Conservation (phyloP, 2,113 vertebrate genomes). For the Notothenia rossii region DNA sequence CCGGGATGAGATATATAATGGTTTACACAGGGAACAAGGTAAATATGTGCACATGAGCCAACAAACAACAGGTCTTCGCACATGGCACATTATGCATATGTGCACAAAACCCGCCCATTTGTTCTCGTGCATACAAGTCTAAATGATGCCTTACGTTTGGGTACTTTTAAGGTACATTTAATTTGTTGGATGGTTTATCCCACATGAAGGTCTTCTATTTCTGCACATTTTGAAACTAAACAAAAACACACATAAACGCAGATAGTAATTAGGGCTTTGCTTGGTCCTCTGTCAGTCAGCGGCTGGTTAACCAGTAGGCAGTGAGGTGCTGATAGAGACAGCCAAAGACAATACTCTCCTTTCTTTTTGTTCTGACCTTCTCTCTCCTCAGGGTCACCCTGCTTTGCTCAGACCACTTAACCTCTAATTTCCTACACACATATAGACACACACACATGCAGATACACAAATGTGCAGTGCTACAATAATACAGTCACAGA, state of each 20-base stretch:
- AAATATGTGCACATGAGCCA: conserved; percentile 33
- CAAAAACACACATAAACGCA: conserved; percentile 48
- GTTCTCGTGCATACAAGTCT: neutral
- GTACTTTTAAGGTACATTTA: conserved; percentile 1
- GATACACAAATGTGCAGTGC: conserved; percentile 26
- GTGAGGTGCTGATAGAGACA: conserved; percentile 45
- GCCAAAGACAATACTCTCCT: conserved; percentile 57
- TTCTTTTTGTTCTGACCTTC: conserved; percentile 57
- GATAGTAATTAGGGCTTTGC: conserved; percentile 25
- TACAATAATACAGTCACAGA: conserved; percentile 13
- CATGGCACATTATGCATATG: neutral
- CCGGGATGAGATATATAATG: conserved; percentile 81
- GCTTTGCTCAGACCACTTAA: conserved; percentile 61
- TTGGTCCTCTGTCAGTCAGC: conserved; percentile 53
- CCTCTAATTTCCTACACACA: conserved; percentile 49
- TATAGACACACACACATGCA: conserved; percentile 8
- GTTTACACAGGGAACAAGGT: conserved; percentile 73
- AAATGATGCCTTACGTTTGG: conserved; percentile 8
- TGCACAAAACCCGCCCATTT: neutral
- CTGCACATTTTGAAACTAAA: conserved; percentile 36
- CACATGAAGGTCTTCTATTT: conserved; percentile 18
- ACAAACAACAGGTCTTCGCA: conserved; percentile 13
- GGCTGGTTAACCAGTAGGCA: conserved; percentile 55
- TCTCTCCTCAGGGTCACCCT: conserved; percentile 52
- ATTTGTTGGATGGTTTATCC: conserved; percentile 26